Conservation (phyloP, 2,113 vertebrate genomes). For the Syngnathus scovelli region DNA sequence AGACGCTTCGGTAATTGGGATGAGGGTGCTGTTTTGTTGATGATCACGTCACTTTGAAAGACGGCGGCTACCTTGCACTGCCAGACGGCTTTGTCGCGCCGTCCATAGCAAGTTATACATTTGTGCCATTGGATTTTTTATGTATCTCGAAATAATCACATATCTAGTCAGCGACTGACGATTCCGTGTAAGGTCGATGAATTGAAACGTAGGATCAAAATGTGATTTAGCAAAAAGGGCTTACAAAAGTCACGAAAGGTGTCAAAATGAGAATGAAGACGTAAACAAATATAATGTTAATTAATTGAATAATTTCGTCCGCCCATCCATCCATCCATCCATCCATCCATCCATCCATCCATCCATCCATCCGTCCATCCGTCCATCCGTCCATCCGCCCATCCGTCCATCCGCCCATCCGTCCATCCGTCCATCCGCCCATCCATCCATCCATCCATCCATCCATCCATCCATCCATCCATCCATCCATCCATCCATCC, state of each 20-base stretch:
- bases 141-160: neutral
- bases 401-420: no score
- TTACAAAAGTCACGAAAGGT: neutral
- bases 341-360: no score
- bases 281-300: slow-evolving; percentile 49
- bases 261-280: neutral
- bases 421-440: no score
- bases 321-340: slow-evolving; percentile 1
- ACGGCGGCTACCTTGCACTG: neutral
- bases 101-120: neutral
- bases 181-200: neutral
- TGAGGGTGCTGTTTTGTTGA: slow-evolving; percentile 5
- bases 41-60: slow-evolving; percentile 17
- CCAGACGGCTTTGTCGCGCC: neutral
- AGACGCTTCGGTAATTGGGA: slow-evolving; percentile 31
- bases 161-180: neutral
- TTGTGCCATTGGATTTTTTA: neutral
- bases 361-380: no score
- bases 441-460: no score
- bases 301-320: slow-evolving; percentile 29
- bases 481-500: no score
- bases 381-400: no score
- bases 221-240: neutral
- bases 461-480: no score
- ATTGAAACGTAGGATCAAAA: neutral